A percentile compares a stretch with the other conserved stretches of the same genome.
phyloP scores from a whole-genome alignment of 2,888 invertebrate species.

The Seira musarum region DNA sequence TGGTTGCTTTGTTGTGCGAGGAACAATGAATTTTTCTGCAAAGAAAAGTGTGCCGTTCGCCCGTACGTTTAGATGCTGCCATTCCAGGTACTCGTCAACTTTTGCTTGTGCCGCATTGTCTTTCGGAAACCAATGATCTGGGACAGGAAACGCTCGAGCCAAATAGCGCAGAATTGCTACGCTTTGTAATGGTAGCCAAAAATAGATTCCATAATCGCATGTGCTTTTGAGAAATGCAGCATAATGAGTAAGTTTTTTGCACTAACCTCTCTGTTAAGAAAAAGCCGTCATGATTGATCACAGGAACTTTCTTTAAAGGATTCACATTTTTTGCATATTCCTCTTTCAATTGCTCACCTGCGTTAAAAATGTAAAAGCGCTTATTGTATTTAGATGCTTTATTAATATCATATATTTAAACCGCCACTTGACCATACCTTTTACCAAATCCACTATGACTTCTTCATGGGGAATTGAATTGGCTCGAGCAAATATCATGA shows the following conservation, averaged over 20 bases:
- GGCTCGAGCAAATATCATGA: conserved; percentile 47
- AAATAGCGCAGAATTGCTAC: conserved; percentile 82
- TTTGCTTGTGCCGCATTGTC: conserved; percentile 77
- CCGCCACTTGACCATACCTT: conserved; percentile 53
- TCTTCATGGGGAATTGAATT: conserved; percentile 53
- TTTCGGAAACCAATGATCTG: conserved; percentile 79
- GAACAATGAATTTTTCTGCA: conserved; percentile 72
- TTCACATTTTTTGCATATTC: conserved; percentile 50
- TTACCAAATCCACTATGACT: conserved; percentile 50
- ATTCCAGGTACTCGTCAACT: conserved; percentile 83
- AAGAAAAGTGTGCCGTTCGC: conserved; percentile 77
- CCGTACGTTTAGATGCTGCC: conserved; percentile 82
- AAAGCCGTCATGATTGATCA: conserved; percentile 58
- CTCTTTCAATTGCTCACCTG: conserved; percentile 49
- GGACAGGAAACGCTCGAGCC: conserved; percentile 74
- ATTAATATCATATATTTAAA: too few relatives aligned
- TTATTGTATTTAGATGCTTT: too few relatives aligned
- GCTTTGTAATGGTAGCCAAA: conserved; percentile 74
- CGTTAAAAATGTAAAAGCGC: background rate
- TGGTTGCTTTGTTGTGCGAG: conserved; percentile 38
- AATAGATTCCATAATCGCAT: conserved; percentile 20
- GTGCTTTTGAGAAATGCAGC: background rate
- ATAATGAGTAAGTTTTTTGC: background rate
- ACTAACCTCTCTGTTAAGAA: conserved; percentile 49
- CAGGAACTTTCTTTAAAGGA: conserved; percentile 56